These are phyloP conservation scores for Zaprionus gabonicus DNA, from an alignment of 1,140 invertebrate species.

Conservation along the genomic window DNA sequence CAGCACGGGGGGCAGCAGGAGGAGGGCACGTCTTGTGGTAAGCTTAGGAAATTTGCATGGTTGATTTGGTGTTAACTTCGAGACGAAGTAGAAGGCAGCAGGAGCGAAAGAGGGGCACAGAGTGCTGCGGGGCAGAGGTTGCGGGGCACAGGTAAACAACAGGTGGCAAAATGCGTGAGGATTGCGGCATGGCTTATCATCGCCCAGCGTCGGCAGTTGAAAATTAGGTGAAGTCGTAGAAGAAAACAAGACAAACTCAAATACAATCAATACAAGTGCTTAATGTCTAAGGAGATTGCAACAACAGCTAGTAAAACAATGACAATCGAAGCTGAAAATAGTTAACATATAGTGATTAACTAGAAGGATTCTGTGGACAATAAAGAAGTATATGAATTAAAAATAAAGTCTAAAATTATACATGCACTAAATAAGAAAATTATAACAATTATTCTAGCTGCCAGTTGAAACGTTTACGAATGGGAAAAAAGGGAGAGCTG, in stretches of 20 bases:
- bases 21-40: conserved; percentile 48
- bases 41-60: conserved; percentile 78
- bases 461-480: background rate
- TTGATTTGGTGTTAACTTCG: conserved; percentile 66
- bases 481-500: background rate
- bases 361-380: too few species aligned
- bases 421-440: too few species aligned
- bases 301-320: background rate
- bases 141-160: conserved; percentile 22
- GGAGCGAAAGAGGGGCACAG: background rate
- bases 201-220: background rate
- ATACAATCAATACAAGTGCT: background rate
- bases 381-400: too few species aligned
- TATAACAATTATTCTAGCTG: background rate
- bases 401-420: too few species aligned
- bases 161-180: conserved; percentile 18
- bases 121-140: background rate
- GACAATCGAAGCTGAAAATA: background rate
- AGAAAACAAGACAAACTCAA: background rate
- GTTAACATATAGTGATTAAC: background rate
- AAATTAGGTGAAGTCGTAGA: background rate
- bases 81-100: conserved; percentile 1
- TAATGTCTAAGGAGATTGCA: background rate
- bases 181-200: background rate
- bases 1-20: background rate